Evolutionary conservation across 2,888 invertebrate genomes (phyloP).

Genomic region (Cenopis cana): DNA sequence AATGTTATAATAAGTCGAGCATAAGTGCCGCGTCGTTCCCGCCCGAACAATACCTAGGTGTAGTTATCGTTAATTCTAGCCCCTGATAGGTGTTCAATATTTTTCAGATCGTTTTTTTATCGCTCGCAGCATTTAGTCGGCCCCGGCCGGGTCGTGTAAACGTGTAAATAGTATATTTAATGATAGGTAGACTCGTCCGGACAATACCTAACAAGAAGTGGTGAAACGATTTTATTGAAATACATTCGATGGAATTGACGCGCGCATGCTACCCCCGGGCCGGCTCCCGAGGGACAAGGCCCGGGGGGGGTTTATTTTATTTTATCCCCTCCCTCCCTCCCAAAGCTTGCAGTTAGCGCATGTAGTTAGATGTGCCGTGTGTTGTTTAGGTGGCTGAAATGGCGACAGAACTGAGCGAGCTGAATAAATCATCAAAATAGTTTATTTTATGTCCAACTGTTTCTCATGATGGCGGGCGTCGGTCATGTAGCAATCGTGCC

Average conservation of each 20-base stretch:
- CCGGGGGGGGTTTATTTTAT: constrained; percentile 52
- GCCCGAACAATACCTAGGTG: constrained; percentile 56
- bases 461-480: too few relatives aligned
- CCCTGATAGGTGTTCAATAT: constrained; percentile 83
- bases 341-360: constrained; percentile 65
- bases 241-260: constrained; percentile 80
- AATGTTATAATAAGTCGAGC: neutral
- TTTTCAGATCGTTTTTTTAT: constrained; percentile 69
- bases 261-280: constrained; percentile 69
- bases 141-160: constrained; percentile 22
- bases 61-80: constrained; percentile 81
- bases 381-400: constrained; percentile 6
- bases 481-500: too few relatives aligned
- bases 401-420: too few relatives aligned
- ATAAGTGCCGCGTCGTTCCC: constrained; percentile 56
- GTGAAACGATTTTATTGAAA: constrained; percentile 82
- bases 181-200: constrained; percentile 80
- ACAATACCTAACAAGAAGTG: constrained; percentile 84
- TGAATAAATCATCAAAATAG: too few relatives aligned
- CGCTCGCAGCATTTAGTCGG: constrained; percentile 72
- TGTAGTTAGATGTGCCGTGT: constrained; percentile 63
- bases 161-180: constrained; percentile 79
- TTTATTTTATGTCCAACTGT: too few relatives aligned
- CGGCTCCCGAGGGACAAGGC: constrained; percentile 31
- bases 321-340: constrained; percentile 63